Evolutionary conservation across 2,797 vertebrate species (phyloP).

Genomic region (Channa striata): DNA sequence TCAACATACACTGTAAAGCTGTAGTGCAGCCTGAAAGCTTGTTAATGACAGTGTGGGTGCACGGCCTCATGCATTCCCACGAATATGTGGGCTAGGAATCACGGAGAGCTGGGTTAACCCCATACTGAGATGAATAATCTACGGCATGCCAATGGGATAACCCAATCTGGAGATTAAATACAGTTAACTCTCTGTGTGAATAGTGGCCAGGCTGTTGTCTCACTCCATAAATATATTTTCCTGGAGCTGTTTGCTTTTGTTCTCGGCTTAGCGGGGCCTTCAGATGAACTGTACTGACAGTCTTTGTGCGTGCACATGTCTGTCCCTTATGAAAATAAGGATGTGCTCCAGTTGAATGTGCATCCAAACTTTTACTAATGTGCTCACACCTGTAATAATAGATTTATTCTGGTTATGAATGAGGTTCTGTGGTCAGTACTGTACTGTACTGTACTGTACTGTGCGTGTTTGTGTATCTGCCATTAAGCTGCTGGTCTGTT

Average conservation of each 20-base stretch:
- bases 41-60: conserved; percentile 32
- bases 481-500: conserved; percentile 65
- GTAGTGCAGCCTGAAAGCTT: conserved; percentile 19
- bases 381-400: conserved; percentile 13
- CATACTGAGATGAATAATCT: conserved; percentile 79
- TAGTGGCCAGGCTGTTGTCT: conserved; percentile 69
- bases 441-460: conserved; percentile 3
- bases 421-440: conserved; percentile 27
- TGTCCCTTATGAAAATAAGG: conserved; percentile 9
- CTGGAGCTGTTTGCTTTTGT: conserved; percentile 67
- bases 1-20: conserved; percentile 16
- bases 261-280: conserved; percentile 55
- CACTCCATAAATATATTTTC: conserved; percentile 74
- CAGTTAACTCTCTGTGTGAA: conserved; percentile 80
- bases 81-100: conserved; percentile 68
- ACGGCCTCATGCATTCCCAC: conserved; percentile 71
- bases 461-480: background rate
- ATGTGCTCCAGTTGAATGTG: background rate
- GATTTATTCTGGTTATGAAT: background rate
- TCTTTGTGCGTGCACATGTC: conserved; percentile 4
- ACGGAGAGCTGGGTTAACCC: conserved; percentile 78
- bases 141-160: conserved; percentile 63
- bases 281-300: conserved; percentile 32
- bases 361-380: conserved; percentile 1
- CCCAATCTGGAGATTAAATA: conserved; percentile 77